Evolutionary conservation across 2,888 invertebrate species (phyloP).

Genomic region (Aporophyla nigra): DNA sequence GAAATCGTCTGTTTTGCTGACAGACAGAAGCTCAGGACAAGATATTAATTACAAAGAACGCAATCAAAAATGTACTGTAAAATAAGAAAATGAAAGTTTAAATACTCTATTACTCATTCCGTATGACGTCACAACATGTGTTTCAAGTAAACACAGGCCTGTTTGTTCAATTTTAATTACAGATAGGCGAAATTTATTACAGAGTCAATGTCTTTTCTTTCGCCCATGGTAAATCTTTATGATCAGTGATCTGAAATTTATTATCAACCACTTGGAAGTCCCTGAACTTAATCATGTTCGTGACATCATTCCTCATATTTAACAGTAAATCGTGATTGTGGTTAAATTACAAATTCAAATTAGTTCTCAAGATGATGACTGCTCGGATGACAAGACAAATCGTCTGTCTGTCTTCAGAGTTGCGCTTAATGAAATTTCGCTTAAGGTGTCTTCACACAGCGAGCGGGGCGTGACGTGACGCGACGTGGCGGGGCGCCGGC

Average conservation of each 20-base stretch:
- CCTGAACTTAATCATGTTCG: conserved; percentile 35
- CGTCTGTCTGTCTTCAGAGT: conserved; percentile 76
- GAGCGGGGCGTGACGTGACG: no score
- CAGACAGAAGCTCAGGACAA: conserved; percentile 25
- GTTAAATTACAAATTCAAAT: conserved; percentile 86
- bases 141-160: conserved; percentile 46
- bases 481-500: no score
- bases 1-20: conserved; percentile 12
- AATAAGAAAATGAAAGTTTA: conserved; percentile 38
- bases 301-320: conserved; percentile 64
- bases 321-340: conserved; percentile 72
- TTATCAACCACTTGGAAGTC: conserved; percentile 29
- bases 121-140: conserved; percentile 46
- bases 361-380: conserved; percentile 80
- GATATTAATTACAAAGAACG: conserved; percentile 52
- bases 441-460: no score
- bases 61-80: conserved; percentile 40
- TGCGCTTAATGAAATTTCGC: conserved; percentile 82
- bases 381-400: conserved; percentile 86
- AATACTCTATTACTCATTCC: conserved; percentile 32
- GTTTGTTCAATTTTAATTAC: conserved; percentile 54
- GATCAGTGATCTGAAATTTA: conserved; percentile 30
- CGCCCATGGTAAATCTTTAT: conserved; percentile 19
- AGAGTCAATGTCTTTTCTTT: conserved; percentile 26
- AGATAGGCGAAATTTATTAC: conserved; percentile 45